Percentiles rank a stretch among this genome's conserved stretches.
These are phyloP conservation scores for Antedon mediterranea DNA, from an alignment of 53 echinoderm and acorn worm species.

Conservation along the genomic window DNA sequence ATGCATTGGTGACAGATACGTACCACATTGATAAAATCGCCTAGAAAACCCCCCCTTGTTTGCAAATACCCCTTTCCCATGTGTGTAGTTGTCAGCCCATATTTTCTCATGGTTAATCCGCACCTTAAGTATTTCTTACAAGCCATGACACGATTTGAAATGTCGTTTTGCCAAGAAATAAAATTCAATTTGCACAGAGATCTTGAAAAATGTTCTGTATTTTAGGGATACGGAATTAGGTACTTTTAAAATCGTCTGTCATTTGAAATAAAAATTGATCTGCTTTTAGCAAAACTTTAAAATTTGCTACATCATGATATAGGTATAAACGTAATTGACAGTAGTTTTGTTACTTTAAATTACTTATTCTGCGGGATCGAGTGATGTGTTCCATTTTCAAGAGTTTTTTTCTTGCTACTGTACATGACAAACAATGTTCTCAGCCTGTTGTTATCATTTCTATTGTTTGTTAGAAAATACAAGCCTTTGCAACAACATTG, in stretches of 20 bases:
- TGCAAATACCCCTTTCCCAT: neutral
- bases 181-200: neutral
- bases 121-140: neutral
- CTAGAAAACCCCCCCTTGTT: neutral
- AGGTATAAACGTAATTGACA: neutral
- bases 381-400: no score
- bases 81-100: neutral
- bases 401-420: no score
- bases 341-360: no score
- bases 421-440: no score
- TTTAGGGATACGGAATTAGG: neutral
- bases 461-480: no score
- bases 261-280: neutral
- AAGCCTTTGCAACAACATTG: no score
- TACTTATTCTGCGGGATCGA: no score
- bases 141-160: neutral
- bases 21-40: neutral
- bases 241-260: neutral
- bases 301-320: neutral
- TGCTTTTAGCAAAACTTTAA: neutral
- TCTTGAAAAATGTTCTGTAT: neutral
- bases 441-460: no score
- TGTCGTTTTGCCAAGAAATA: neutral
- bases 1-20: neutral
- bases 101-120: neutral